Evolutionary conservation across 2,113 vertebrate species (phyloP).

Genomic region (Sciurus niger): DNA sequence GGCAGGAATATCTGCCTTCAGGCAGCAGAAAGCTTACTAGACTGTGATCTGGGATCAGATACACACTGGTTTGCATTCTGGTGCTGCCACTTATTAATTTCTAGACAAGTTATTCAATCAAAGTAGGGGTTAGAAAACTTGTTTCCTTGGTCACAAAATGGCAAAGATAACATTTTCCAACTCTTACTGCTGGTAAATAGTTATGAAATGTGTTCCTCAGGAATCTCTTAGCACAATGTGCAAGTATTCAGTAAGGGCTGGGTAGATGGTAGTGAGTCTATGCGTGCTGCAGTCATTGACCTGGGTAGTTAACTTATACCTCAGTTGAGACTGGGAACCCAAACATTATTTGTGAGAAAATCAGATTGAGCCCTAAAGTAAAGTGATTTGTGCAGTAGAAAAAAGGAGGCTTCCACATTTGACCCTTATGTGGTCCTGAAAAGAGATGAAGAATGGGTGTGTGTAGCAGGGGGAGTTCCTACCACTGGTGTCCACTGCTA

Average conservation of each 20-base stretch:
- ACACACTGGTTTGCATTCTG: background rate
- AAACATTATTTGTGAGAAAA: background rate
- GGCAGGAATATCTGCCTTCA: background rate
- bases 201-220: background rate
- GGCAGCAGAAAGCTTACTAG: background rate
- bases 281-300: background rate
- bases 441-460: background rate
- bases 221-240: background rate
- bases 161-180: background rate
- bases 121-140: too few relatives aligned
- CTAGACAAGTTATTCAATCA: background rate
- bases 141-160: background rate
- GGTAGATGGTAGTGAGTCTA: background rate
- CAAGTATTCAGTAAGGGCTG: background rate
- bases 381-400: background rate
- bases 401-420: background rate
- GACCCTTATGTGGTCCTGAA: background rate
- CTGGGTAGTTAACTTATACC: background rate
- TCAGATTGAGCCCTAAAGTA: background rate
- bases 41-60: background rate
- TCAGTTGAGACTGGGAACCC: constrained; percentile 6
- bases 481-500: background rate
- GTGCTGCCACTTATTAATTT: background rate
- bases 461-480: background rate
- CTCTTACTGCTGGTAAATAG: background rate